Conservation (phyloP, 2,888 invertebrate species). For the Perizoma affinitatum region DNA sequence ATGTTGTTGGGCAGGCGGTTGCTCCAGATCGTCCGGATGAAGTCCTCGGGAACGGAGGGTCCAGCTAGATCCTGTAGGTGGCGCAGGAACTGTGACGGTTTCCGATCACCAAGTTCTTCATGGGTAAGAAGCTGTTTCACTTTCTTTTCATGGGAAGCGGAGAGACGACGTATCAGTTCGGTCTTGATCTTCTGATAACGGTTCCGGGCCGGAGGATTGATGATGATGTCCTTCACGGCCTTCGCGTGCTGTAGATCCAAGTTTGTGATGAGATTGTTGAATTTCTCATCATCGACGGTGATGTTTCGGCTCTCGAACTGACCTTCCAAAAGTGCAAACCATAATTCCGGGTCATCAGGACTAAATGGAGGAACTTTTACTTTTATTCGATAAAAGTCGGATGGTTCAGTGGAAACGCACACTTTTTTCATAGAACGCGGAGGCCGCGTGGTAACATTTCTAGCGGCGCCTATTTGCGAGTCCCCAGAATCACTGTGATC, state of each 20-base stretch:
- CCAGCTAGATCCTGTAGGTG: conserved; percentile 6
- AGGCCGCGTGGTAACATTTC: not conserved
- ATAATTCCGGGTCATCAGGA: not conserved
- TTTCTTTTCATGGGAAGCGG: conserved; percentile 7
- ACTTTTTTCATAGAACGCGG: not conserved
- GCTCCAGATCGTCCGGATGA: conserved; percentile 1
- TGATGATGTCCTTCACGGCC: conserved; percentile 1
- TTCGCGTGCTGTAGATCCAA: not conserved
- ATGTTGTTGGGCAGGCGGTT: conserved; percentile 4
- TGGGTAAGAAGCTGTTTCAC: not conserved
- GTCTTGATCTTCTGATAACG: conserved; percentile 2
- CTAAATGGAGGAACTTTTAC: not conserved
- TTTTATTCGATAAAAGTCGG: not conserved
- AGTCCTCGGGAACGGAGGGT: conserved; percentile 1
- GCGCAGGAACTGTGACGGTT: conserved; percentile 4
- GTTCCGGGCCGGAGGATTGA: not conserved
- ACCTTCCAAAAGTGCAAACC: not conserved
- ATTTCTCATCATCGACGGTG: not conserved
- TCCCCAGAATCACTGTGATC: not conserved
- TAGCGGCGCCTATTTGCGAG: not conserved
- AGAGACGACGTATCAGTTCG: not conserved
- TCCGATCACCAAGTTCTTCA: conserved; percentile 4
- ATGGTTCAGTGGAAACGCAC: not conserved
- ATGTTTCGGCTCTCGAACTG: not conserved
- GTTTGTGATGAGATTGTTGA: not conserved